Evolutionary conservation across 2,113 vertebrate genomes (phyloP), one percentile per base, ranked within the genome.

Genomic region (Perca fluviatilis): DNA sequence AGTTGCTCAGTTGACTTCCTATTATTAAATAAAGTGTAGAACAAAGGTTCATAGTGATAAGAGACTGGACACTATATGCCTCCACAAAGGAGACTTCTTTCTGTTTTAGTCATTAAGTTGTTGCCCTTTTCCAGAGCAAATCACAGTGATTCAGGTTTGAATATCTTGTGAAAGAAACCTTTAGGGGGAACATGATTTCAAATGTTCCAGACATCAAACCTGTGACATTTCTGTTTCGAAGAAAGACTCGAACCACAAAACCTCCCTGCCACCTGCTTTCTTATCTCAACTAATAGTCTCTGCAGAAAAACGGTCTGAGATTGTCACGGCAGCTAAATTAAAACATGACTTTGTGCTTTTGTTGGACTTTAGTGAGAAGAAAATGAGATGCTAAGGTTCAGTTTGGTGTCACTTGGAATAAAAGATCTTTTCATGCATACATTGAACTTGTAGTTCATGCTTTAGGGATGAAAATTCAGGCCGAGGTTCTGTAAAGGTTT

Each of bases 321-420:
- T 33, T 33, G 33, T 33, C 33, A 33, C 33, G 1, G 0, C 33
- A 33, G 33, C 33, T 33, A 33, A 33, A 33, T 33, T 33, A 16
- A 51, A 63, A 67, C 60, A 23, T 0, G 47, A 70, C 50, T n/a
- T 40, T 46, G 2, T 33, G 50, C 23, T 72, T 79, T 63, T 40
- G 6, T 33, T 33, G 33, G 33, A 33, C 5, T 33, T 33, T 33
- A 23, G 18, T 74, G 46, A 57, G n/a, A 15, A 8, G 33, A 43
- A 65, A 53, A 54, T 43, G 1, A 80, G 21, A 54, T 53, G 40
- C n/a, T 36, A 60, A 50, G 51, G n/a, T 23, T 61, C 23, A 27
- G 13, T 66, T 67, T 74, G 36, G 40, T 14, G 51, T 70, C 56
- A 33, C 10, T 19, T 6, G 79, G 6, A 72, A 66, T 62, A 49